These are phyloP conservation scores for Pomatostomus ruficeps DNA, from an alignment of 2,113 vertebrate species.

Conservation along the genomic window DNA sequence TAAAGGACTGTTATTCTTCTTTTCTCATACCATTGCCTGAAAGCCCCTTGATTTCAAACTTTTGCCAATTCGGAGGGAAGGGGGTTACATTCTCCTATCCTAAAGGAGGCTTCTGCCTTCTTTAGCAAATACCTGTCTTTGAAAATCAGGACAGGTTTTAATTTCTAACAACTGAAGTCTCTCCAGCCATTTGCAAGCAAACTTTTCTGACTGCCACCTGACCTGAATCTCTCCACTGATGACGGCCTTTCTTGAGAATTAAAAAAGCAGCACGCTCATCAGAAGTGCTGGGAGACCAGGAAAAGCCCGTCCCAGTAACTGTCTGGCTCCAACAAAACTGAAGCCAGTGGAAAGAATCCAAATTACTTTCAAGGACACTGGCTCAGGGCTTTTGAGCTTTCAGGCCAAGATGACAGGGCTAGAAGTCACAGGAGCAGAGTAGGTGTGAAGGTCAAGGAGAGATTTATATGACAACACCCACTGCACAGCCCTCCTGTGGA, in stretches of 20 bases:
- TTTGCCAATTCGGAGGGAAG: no score
- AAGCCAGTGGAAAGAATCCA: conserved; percentile 36
- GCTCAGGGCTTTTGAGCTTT: background rate
- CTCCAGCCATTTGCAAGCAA: background rate
- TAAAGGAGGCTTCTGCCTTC: no score
- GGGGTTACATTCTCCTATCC: no score
- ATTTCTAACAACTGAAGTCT: background rate
- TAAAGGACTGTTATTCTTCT: no score
- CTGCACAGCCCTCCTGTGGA: background rate
- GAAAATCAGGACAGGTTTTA: no score
- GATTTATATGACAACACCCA: background rate
- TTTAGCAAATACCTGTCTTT: no score
- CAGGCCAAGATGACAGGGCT: background rate
- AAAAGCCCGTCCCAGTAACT: background rate
- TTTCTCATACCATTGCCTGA: no score
- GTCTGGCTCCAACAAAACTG: background rate
- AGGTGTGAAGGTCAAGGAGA: background rate
- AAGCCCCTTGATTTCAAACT: no score
- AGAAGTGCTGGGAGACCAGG: background rate
- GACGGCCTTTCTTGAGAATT: background rate
- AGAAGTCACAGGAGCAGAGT: background rate
- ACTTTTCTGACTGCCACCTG: background rate
- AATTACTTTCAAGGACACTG: conserved; percentile 3
- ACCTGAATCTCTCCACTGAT: background rate
- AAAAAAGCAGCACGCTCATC: accelerated